A percentile compares a stretch with the other conserved stretches of the same genome.
These are phyloP conservation scores for Phylloscopus collybita DNA, from an alignment of 2,797 vertebrate genomes.

Conservation along the genomic window DNA sequence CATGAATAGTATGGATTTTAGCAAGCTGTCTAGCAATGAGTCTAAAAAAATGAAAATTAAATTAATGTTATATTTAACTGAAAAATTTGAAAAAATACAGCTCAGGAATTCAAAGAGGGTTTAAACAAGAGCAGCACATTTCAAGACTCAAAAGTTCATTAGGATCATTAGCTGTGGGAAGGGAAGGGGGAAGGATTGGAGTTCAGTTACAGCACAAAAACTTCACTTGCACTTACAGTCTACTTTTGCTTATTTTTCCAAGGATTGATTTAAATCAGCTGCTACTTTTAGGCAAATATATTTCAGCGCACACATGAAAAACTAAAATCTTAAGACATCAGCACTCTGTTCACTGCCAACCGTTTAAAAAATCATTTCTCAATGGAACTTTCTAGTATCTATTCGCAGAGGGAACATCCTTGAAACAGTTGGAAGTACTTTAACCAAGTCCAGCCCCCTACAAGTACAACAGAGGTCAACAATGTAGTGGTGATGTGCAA, in stretches of 20 bases:
- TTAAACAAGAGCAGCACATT: background rate
- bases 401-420: background rate
- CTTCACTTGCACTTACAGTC: background rate
- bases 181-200: background rate
- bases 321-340: background rate
- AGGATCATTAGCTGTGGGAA: background rate
- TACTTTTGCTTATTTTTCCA: background rate
- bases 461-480: background rate
- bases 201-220: background rate
- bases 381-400: background rate
- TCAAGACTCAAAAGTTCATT: background rate
- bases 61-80: background rate
- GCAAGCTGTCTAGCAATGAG: slow-evolving; percentile 94
- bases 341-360: background rate
- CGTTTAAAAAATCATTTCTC: background rate
- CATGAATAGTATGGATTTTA: slow-evolving; percentile 97
- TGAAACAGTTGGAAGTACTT: background rate
- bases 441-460: background rate
- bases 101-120: background rate
- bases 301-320: background rate
- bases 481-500: background rate
- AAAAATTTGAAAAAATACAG: background rate
- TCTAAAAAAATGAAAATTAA: slow-evolving; percentile 67
- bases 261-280: background rate
- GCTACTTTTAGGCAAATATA: background rate